Evolutionary conservation across 2,888 invertebrate species (phyloP), one percentile per base, ranked within the genome.

Genomic region (Nemotelus nigrinus): DNA sequence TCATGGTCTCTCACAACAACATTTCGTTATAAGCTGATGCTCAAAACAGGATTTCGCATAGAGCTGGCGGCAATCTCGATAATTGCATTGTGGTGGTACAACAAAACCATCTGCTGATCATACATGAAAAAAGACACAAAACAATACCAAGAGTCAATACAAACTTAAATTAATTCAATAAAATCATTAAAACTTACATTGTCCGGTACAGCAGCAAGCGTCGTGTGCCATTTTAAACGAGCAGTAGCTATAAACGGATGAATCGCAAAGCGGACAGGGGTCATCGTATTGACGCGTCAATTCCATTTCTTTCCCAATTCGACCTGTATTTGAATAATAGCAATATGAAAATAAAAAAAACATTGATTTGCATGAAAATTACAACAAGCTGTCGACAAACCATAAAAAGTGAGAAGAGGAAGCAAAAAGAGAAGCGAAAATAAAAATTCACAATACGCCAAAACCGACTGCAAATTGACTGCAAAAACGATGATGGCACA

Each of bases 231-330:
- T 88, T 86, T 93, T 94, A 78, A 93, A 90, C 0, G 91, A 91
- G 84, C 94, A 94, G 85, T 94, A 94, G 81, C 92, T 90, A 85
- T 91, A 94, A 3, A 94, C 93, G 0, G 94, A 93, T 0, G 92
- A 91, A 84, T 94, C 94, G 82, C 94, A 94, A 47, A 92, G 84
- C 0, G 94, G 94, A 82, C 94, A 94, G n/a, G 89, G 89, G 0
- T 77, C 83, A 3, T 79, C 76, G 63, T 78, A 76, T 79, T 78
- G 71, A 64, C 78, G 57, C 44, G 63, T 39, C 8, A 41, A 45
- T 41, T 47, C 74, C 74, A 74, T 50, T 50, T 74, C 39, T 44
- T 60, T 74, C 39, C 74, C 74, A 63, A 74, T 43, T n/a, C 74
- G 60, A 41, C 43, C 74, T 74, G 63, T 39, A 63, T 48, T 41